phyloP scores from a whole-genome alignment of 2,113 vertebrate genomes.

The Oreochromis niloticus region DNA sequence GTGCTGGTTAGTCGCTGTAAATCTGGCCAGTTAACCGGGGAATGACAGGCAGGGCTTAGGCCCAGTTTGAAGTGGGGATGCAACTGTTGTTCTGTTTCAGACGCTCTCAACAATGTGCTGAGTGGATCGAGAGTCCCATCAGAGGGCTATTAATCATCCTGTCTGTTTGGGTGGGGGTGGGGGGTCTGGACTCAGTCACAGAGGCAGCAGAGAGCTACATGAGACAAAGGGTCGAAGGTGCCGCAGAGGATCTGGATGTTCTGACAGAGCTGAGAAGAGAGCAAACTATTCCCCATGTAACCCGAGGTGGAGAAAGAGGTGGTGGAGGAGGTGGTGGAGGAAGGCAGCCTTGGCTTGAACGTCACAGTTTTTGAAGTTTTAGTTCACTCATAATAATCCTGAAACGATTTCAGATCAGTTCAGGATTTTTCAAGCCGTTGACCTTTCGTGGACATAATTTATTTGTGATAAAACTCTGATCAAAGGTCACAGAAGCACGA shows the following conservation, averaged over 20 bases:
- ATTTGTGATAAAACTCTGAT: neutral
- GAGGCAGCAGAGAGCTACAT: neutral
- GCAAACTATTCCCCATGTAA: constrained; percentile 31
- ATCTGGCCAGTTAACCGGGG: constrained; percentile 79
- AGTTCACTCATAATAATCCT: neutral
- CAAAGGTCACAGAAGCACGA: neutral
- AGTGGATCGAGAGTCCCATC: constrained; percentile 75
- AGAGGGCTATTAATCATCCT: constrained; percentile 78
- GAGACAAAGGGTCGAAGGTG: constrained; percentile 32
- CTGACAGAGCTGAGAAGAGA: constrained; percentile 69
- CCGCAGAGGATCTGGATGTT: constrained; percentile 56
- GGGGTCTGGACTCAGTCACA: neutral
- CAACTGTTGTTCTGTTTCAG: constrained; percentile 82
- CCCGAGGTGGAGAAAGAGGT: neutral
- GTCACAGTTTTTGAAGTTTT: accelerated
- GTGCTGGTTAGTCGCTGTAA: constrained; percentile 76
- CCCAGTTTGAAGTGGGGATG: constrained; percentile 73
- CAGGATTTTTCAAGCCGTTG: neutral
- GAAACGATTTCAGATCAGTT: neutral
- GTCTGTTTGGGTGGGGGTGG: neutral
- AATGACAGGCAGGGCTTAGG: constrained; percentile 79
- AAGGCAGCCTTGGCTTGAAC: neutral
- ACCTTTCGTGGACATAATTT: neutral
- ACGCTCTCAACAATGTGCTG: constrained; percentile 76
- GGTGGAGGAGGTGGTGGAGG: neutral